A percentile compares a stretch with the other conserved stretches of the same genome.
Evolutionary conservation across 2,113 vertebrate genomes (phyloP).

Genomic region (Neodontobutis hainanensis): DNA sequence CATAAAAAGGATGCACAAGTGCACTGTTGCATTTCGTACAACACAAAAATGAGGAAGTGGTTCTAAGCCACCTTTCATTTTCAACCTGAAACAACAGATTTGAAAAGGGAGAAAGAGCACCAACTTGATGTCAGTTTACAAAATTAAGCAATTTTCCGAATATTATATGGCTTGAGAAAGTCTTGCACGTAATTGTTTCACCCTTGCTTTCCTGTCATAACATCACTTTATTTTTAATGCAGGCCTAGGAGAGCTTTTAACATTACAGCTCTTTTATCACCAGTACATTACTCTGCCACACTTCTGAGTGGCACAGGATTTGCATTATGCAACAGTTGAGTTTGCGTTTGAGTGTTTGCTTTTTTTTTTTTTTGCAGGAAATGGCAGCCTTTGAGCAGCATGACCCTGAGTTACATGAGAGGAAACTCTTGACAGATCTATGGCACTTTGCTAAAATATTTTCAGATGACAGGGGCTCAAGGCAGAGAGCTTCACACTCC

Average conservation of each 20-base stretch:
- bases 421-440: constrained; percentile 36
- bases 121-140: not conserved
- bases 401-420: constrained; percentile 51
- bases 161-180: not conserved
- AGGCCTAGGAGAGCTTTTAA: too few relatives aligned
- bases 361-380: constrained; percentile 20
- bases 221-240: not conserved
- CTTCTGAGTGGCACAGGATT: constrained; percentile 10
- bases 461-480: constrained; percentile 49
- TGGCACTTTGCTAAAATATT: constrained; percentile 34
- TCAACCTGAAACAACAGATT: constrained; percentile 12
- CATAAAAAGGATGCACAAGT: constrained; percentile 25
- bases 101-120: not conserved
- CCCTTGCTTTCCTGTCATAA: constrained; percentile 17
- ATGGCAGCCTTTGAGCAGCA: constrained; percentile 29
- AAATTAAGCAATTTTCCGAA: constrained; percentile 1
- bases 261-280: constrained; percentile 6
- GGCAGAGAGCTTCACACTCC: constrained; percentile 43
- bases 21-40: constrained; percentile 40
- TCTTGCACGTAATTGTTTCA: constrained; percentile 1
- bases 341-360: constrained; percentile 28
- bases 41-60: constrained; percentile 71
- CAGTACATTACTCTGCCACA: constrained; percentile 2
- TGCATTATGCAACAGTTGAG: constrained; percentile 24
- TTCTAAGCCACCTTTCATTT: constrained; percentile 43